Evolutionary conservation across 64 coral and sea anemone genomes (phyloP).

Genomic region (Actinia equina): DNA sequence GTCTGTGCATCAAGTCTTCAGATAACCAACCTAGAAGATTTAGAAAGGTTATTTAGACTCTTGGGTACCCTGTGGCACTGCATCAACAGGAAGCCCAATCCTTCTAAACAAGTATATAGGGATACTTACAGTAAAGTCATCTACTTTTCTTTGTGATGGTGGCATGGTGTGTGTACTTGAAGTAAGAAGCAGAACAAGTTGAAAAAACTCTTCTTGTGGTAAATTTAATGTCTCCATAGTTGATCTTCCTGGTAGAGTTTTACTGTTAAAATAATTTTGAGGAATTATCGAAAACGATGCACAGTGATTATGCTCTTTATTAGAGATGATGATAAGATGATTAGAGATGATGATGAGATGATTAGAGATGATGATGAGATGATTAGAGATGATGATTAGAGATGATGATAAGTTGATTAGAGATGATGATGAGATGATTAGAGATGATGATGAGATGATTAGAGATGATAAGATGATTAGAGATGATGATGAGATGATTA

Average conservation of each 20-base stretch:
- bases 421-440: no score
- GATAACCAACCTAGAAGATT: neutral
- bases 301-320: neutral
- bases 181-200: conserved; percentile 34
- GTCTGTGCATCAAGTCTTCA: neutral
- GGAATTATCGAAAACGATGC: no score
- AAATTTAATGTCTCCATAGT: neutral
- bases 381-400: neutral
- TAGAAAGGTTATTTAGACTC: neutral
- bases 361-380: no score
- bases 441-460: neutral
- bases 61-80: neutral
- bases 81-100: neutral
- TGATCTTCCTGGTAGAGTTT: neutral
- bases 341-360: no score
- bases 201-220: conserved; percentile 30
- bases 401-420: neutral
- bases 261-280: conserved; percentile 1
- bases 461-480: no score
- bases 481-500: no score
- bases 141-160: conserved; percentile 35
- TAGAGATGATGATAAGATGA: neutral
- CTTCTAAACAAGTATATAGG: neutral
- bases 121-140: conserved; percentile 43
- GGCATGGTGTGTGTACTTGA: conserved; percentile 35